phyloP scores from a whole-genome alignment of 2,797 vertebrate genomes.

The Capromys pilorides region DNA sequence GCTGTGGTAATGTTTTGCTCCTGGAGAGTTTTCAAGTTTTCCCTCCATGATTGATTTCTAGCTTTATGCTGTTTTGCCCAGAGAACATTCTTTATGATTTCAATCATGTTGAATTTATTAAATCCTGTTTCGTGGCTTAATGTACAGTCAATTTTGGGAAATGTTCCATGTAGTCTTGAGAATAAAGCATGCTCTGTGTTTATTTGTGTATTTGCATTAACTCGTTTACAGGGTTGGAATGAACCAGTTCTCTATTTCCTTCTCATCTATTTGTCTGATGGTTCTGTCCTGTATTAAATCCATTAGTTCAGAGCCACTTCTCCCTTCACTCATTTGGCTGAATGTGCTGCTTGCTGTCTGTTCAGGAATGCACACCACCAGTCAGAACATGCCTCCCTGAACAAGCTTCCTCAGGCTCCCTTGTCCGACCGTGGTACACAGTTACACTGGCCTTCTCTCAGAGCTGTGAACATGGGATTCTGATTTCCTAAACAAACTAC shows the following conservation, averaged over 20 bases:
- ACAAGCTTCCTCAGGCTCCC: neutral
- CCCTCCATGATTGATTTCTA: neutral
- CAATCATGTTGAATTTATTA: neutral
- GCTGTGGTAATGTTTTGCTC: neutral
- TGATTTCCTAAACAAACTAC: neutral
- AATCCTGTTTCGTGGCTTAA: neutral
- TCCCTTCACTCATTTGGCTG: neutral
- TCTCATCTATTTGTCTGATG: neutral
- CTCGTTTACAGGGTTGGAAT: neutral
- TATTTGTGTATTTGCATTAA: neutral
- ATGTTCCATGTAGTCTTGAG: neutral
- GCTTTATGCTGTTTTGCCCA: neutral
- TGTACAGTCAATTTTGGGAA: neutral
- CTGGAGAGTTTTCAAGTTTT: conserved; percentile 32
- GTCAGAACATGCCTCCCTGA: neutral
- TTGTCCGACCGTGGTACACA: neutral
- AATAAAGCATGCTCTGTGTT: neutral
- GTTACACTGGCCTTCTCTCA: neutral
- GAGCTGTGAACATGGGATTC: neutral
- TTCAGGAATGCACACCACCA: neutral
- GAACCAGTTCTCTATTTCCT: too few relatives aligned
- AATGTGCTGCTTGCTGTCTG: neutral
- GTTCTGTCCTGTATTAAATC: neutral
- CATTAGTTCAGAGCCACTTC: neutral
- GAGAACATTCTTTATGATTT: conserved; percentile 23